A percentile compares a stretch with the other conserved stretches of the same genome.
phyloP scores from a whole-genome alignment of 2,888 invertebrate species.

The Meiosimyza platycephala region DNA sequence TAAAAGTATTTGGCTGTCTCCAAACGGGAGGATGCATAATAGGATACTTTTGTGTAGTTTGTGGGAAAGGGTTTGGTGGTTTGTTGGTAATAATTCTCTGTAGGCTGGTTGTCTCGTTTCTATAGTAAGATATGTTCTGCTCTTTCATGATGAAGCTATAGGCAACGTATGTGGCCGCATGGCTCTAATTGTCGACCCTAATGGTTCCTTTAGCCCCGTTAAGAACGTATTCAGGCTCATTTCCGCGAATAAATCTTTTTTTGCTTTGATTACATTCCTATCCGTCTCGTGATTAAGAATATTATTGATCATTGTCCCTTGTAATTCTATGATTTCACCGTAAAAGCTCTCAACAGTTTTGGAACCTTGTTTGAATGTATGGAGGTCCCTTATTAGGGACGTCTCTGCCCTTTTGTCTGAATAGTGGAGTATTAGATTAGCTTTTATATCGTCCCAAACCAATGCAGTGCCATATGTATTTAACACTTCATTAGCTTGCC shows the following conservation, averaged over 20 bases:
- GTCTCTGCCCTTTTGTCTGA: constrained; percentile 44
- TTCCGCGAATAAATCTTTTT: neutral
- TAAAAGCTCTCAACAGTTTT: constrained; percentile 21
- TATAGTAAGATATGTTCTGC: too few relatives aligned
- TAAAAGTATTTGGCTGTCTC: too few relatives aligned
- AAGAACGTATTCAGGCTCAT: neutral
- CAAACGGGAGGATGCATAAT: too few relatives aligned
- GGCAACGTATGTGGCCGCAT: too few relatives aligned
- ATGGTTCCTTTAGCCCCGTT: too few relatives aligned
- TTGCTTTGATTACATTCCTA: neutral
- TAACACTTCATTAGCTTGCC: constrained; percentile 43
- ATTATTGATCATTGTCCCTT: neutral
- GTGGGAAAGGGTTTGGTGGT: too few relatives aligned
- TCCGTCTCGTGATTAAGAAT: neutral
- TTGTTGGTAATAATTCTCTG: too few relatives aligned
- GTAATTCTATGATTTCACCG: neutral
- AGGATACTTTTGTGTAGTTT: too few relatives aligned
- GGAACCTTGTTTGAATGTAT: constrained; percentile 25
- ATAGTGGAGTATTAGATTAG: constrained; percentile 42
- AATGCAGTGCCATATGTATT: constrained; percentile 45
- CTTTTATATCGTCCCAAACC: constrained; percentile 42
- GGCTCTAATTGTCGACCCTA: too few relatives aligned
- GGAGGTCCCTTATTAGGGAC: constrained; percentile 19
- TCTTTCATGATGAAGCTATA: too few relatives aligned
- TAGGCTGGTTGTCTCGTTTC: too few relatives aligned